Evolutionary conservation across 2,888 invertebrate genomes (phyloP).

Genomic region (Amblyjoppa fuscipennis): DNA sequence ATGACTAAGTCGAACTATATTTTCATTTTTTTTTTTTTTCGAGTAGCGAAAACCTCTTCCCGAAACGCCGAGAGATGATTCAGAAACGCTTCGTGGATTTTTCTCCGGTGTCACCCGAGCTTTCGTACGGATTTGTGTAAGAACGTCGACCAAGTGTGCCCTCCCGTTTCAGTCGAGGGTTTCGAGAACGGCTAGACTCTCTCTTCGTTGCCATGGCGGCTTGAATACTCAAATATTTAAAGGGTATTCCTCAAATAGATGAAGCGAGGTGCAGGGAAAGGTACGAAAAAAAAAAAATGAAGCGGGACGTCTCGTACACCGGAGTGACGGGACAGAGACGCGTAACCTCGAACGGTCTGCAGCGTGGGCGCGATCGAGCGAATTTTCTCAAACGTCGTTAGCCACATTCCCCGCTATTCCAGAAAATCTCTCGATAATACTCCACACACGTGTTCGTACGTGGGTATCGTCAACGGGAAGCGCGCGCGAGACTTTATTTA

Average conservation of each 20-base stretch:
- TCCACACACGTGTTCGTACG: background rate
- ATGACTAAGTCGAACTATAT: conserved; percentile 13
- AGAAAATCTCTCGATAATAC: conserved; percentile 20
- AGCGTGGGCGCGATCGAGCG: conserved; percentile 48
- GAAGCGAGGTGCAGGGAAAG: background rate
- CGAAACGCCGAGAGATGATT: conserved; percentile 13
- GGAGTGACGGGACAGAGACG: conserved; percentile 53
- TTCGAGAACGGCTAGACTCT: conserved; percentile 22
- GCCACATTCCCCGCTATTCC: background rate
- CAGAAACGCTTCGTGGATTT: conserved; percentile 16
- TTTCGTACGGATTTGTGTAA: conserved; percentile 41
- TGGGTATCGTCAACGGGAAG: conserved; percentile 4
- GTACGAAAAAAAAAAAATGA: conserved; percentile 23
- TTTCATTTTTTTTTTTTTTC: conserved; percentile 1
- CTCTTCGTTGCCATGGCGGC: conserved; percentile 1
- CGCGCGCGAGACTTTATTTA: conserved; percentile 21
- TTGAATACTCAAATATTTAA: conserved; percentile 38
- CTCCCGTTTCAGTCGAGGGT: background rate
- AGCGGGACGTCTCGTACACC: conserved; percentile 23
- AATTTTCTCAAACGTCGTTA: conserved; percentile 36
- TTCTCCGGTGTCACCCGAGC: conserved; percentile 4
- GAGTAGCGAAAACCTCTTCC: background rate
- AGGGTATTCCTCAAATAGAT: conserved; percentile 12
- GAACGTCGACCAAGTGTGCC: conserved; percentile 25
- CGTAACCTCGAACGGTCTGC: conserved; percentile 46